A percentile compares a stretch with the other conserved stretches of the same genome.
phyloP scores from a whole-genome alignment of 2,797 vertebrate genomes.

The Ctenopoma kingsleyae region DNA sequence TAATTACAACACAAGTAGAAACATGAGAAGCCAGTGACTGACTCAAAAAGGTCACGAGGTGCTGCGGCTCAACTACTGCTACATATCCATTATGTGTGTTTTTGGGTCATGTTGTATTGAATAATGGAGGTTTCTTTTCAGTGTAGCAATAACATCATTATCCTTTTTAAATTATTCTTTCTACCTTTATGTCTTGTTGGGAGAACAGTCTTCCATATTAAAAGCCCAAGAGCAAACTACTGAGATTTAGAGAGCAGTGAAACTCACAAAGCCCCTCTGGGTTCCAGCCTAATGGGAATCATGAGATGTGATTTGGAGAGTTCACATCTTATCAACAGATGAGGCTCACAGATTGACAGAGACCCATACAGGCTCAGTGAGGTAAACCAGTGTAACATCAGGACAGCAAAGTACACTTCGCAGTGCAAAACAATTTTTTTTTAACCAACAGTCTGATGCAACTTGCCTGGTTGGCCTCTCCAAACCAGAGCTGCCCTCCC shows the following conservation, averaged over 20 bases:
- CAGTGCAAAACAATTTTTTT: constrained; percentile 53
- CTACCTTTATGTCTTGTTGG: constrained; percentile 2
- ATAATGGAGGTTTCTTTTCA: not conserved
- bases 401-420: constrained; percentile 21
- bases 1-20: constrained; percentile 3
- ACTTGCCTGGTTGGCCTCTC: constrained; percentile 59
- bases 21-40: not conserved
- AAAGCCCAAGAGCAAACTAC: constrained; percentile 2
- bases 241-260: constrained; percentile 22
- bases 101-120: not conserved
- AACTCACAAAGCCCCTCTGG: constrained; percentile 35
- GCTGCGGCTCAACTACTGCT: constrained; percentile 5
- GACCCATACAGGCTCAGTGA: constrained; percentile 9
- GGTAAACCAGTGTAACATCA: constrained; percentile 23
- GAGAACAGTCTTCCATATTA: not conserved
- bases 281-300: constrained; percentile 62
- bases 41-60: not conserved
- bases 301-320: constrained; percentile 56
- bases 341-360: constrained; percentile 32
- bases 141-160: not conserved
- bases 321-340: constrained; percentile 48
- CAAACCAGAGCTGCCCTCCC: constrained; percentile 66
- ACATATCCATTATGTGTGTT: not conserved
- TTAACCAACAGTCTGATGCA: constrained; percentile 64
- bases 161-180: not conserved